Evolutionary conservation across 2,113 vertebrate genomes (phyloP), one percentile per base, ranked within the genome.

Genomic region (Cynoglossus semilaevis): DNA sequence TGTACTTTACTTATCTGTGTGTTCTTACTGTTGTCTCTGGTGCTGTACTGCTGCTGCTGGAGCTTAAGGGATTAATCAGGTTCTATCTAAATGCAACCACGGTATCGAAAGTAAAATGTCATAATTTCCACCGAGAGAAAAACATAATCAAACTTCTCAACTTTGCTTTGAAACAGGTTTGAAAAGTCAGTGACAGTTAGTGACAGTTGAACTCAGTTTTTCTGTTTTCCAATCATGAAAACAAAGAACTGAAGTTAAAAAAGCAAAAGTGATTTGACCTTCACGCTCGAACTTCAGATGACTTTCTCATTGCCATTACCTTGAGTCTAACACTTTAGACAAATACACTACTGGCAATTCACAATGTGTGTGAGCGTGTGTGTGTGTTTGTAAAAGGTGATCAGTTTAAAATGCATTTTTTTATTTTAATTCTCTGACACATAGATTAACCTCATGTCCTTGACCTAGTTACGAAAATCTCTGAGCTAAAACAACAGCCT

Each of bases 301-400:
- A 61, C 10, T 35, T 13, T 40, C 11, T 92, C 54, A 11, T 8
- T 15, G n/a, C 4, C 6, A 36, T 14, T 14, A 15, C 36, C 7
- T 29, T 29, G 22, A 29, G 22, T 29, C 22, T 29, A 29, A n/a
- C n/a, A n/a, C n/a, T n/a, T n/a, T n/a, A 12, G 9, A 50, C 38
- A 9, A 4, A 41, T 47, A 61, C 35, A 51, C 67, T 48, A 4
- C 29, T 59, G 78, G 70, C 72, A 80, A 7, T 18, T 44, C 5
- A 42, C 15, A 11, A 11, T 16, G 44, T 4, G 85, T 89, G 87
- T 92, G 88, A 91, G 88, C 92, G 91, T 92, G 87, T 88, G 14
- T 13, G n/a, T 9, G 49, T 7, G 79, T 90, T 91, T 89, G 91
- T 29, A 85, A 90, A 89, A 74, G 78, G 89, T 91, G 91, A 90